Percentiles rank a stretch among this genome's conserved stretches.
Evolutionary conservation across 1,140 invertebrate species (phyloP).

Genomic region (Pogonomyrmex barbatus): DNA sequence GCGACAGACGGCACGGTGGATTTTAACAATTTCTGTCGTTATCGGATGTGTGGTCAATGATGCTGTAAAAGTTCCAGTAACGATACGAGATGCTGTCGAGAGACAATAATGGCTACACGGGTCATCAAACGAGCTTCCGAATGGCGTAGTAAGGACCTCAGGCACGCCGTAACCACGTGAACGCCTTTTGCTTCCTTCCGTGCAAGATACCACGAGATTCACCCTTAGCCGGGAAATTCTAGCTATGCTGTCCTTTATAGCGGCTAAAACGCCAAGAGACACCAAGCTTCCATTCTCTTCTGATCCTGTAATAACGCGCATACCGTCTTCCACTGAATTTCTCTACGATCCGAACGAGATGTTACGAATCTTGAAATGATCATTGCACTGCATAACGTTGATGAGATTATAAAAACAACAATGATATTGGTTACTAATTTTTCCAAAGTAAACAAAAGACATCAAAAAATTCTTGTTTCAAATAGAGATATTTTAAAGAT

Average conservation of each 20-base stretch:
- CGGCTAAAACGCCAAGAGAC: constrained; percentile 73
- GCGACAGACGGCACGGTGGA: constrained; percentile 53
- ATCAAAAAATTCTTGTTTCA: neutral
- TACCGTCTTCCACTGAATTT: constrained; percentile 27
- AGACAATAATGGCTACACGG: constrained; percentile 84
- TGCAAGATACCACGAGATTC: constrained; percentile 52
- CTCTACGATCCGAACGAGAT: neutral
- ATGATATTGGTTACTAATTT: neutral
- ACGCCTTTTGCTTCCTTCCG: constrained; percentile 69
- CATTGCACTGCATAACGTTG: constrained; percentile 17
- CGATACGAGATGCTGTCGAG: constrained; percentile 73
- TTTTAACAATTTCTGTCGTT: constrained; percentile 84
- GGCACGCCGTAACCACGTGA: constrained; percentile 73
- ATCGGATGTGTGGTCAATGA: constrained; percentile 83
- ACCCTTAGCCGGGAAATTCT: constrained; percentile 49
- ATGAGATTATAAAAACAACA: neutral
- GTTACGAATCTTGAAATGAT: constrained; percentile 15
- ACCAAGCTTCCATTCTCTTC: constrained; percentile 58
- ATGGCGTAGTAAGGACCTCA: constrained; percentile 79
- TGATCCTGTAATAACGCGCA: constrained; percentile 44
- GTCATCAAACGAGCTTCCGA: constrained; percentile 84
- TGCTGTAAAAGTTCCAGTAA: constrained; percentile 69
- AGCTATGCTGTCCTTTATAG: constrained; percentile 80
- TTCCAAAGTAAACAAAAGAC: neutral
- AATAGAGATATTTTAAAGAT: neutral